Conservation (phyloP, 2,888 invertebrate species). For the Seira ritae region DNA sequence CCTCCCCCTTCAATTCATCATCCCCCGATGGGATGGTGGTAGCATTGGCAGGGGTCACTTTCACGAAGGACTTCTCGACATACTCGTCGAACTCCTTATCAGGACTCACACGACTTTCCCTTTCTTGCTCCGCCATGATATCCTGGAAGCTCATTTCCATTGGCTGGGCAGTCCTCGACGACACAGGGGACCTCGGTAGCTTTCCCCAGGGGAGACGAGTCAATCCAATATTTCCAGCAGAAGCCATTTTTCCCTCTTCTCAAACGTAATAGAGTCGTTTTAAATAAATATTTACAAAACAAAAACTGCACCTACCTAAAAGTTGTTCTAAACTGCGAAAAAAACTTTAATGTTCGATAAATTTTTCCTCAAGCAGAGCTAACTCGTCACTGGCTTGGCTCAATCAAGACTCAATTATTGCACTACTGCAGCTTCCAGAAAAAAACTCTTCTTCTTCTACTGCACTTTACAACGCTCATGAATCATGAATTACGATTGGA, state of each 20-base stretch:
- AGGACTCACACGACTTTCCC: constrained; percentile 28
- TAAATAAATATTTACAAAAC: no score
- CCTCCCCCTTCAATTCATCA: constrained; percentile 16
- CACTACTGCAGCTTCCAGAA: no score
- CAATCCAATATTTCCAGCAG: constrained; percentile 45
- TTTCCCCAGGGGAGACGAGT: constrained; percentile 45
- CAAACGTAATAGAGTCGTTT: no score
- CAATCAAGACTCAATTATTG: no score
- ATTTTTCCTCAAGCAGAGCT: no score
- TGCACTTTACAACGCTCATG: no score
- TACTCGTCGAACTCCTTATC: constrained; percentile 61
- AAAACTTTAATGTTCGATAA: no score
- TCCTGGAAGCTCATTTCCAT: constrained; percentile 50
- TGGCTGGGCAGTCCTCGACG: not conserved
- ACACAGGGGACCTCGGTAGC: constrained; percentile 30
- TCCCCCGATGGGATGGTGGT: not conserved
- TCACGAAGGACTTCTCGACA: constrained; percentile 51
- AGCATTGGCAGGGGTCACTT: not conserved
- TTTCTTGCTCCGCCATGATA: constrained; percentile 49
- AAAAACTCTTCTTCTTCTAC: no score
- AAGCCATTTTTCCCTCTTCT: constrained; percentile 34
- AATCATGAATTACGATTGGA: no score
- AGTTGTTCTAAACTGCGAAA: no score
- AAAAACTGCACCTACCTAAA: no score
- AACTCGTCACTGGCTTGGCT: no score